Conservation (phyloP, 2,797 vertebrate species). For the Limosa lapponica region DNA sequence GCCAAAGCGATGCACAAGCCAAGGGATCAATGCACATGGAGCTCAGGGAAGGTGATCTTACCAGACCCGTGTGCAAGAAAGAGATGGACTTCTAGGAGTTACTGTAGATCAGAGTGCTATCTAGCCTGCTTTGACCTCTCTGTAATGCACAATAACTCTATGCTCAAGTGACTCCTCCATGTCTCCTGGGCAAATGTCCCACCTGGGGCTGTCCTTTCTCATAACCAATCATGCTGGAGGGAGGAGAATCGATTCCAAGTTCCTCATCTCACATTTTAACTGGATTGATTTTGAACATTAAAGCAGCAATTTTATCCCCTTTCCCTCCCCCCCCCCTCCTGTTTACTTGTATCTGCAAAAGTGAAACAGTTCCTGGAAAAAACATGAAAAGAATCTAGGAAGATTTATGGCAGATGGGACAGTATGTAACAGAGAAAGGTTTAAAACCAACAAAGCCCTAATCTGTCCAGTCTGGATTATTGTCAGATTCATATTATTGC, state of each 20-base stretch:
- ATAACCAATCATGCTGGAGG: not conserved
- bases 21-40: rapidly evolving
- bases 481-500: not conserved
- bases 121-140: not conserved
- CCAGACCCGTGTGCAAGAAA: not conserved
- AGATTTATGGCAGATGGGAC: not conserved
- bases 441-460: not conserved
- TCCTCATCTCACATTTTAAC: not conserved
- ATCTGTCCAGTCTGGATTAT: not conserved
- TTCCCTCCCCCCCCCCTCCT: no score
- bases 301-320: not conserved
- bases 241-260: not conserved
- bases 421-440: not conserved
- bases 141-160: not conserved
- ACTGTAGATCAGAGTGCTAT: not conserved
- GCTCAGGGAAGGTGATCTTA: not conserved
- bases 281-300: not conserved
- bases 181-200: not conserved
- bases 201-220: not conserved
- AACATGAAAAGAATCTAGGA: not conserved
- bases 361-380: not conserved
- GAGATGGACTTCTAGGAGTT: not conserved
- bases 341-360: not conserved
- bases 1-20: not conserved
- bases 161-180: not conserved